These are phyloP conservation scores for Agriopis aurantiaria DNA, from an alignment of 2,888 invertebrate species.

Conservation along the genomic window DNA sequence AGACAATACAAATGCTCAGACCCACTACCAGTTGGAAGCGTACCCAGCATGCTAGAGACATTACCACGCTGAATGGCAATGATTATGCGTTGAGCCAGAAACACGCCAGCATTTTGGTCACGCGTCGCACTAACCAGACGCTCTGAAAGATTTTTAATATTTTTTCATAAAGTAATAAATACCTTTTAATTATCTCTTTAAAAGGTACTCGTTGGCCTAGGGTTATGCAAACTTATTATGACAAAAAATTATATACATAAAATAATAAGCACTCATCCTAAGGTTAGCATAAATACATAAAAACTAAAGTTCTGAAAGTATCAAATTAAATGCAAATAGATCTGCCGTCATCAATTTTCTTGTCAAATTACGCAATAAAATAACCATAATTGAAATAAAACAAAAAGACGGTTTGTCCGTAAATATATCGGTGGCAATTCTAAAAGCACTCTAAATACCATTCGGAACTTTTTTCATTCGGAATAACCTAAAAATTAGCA, in stretches of 20 bases:
- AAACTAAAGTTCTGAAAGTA: not conserved
- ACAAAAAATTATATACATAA: too few relatives aligned
- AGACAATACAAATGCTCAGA: too few relatives aligned
- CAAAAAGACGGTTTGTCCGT: slow-evolving; percentile 67
- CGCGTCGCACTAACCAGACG: too few relatives aligned
- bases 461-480: slow-evolving; percentile 64
- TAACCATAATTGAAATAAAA: slow-evolving; percentile 55
- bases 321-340: slow-evolving; percentile 34
- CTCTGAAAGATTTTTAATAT: too few relatives aligned
- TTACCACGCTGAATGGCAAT: too few relatives aligned
- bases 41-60: too few relatives aligned
- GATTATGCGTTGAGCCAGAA: too few relatives aligned
- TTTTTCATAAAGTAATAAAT: too few relatives aligned
- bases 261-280: too few relatives aligned
- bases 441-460: slow-evolving; percentile 81
- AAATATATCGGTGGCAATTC: slow-evolving; percentile 81
- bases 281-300: not conserved
- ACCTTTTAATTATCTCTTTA: too few relatives aligned
- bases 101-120: too few relatives aligned
- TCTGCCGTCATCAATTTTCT: slow-evolving; percentile 35
- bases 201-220: not conserved
- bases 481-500: slow-evolving; percentile 80
- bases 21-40: too few relatives aligned
- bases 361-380: slow-evolving; percentile 49
- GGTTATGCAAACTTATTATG: not conserved